Base-by-base conservation (phyloP, 2,113 vertebrate species). In the Hippocampus barbouri region DNA sequence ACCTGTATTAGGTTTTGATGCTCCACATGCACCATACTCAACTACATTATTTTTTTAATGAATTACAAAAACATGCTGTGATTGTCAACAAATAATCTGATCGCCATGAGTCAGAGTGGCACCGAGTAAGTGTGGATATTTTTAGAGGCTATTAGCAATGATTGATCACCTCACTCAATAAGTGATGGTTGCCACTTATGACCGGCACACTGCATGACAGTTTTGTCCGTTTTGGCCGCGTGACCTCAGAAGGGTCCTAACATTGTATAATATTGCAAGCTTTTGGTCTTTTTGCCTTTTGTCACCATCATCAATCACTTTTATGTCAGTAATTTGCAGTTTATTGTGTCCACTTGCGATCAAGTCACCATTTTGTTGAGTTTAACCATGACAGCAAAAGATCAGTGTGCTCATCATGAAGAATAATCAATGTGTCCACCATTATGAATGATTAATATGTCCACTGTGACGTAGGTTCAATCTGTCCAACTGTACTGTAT, bases 241-340 rank as follows among this genome's bases (percentile, higher is more conserved):
- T 53, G 18, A 7, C 51, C 8, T 53, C 51, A 8, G 18, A 8
- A 20, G n/a, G 51, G 20, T 11, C 8, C 3, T 45, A 25, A 25
- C 43, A 45, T 66, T 66, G 41, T 66, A 23, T 25, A 16, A 41
- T n/a, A 43, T 43, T n/a, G n/a, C 41, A 65, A 43, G n/a, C 63
- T n/a, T 43, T 27, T 14, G 21, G 63, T 66, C 40, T 23, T 65
- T 38, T 23, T 45, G 40, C 40, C 40, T 43, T 9, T 43, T 65
- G 40, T n/a, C 34, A 64, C 62, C 40, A 6, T 14, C 21, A 64
- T 64, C 62, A 65, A 41, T 65, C n/a, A 27, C n/a, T 66, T 66
- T 66, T 66, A 66, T 43, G 12, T 3, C 41, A 66, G 12, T 25
- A 66, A 25, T 45, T 25, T 11, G 41, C 45, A 45, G 5, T 66